Evolutionary conservation across 2,113 vertebrate species (phyloP).

Genomic region (Halichoerus grypus): DNA sequence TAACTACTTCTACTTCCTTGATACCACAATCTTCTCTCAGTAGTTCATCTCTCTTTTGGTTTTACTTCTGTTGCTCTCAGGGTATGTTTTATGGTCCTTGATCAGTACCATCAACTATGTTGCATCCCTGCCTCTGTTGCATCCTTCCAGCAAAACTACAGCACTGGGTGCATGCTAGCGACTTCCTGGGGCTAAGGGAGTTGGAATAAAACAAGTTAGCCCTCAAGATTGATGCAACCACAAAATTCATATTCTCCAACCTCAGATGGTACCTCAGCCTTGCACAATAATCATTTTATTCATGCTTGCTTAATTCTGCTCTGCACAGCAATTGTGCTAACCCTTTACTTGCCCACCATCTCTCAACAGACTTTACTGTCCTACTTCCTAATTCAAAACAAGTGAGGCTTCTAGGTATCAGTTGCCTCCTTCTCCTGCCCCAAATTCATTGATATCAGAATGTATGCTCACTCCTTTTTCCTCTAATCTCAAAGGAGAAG

Average conservation of each 20-base stretch:
- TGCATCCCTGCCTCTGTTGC: not conserved
- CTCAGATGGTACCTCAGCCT: not conserved
- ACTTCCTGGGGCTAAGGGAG: not conserved
- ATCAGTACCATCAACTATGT: not conserved
- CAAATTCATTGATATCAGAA: not conserved
- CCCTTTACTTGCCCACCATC: not conserved
- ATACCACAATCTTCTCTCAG: not conserved
- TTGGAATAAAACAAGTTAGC: not conserved
- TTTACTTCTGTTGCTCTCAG: not conserved
- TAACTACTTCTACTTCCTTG: not conserved
- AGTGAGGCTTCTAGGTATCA: not conserved
- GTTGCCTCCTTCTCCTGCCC: not conserved
- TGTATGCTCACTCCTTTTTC: not conserved
- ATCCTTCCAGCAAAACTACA: not conserved
- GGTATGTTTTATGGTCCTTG: not conserved
- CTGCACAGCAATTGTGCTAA: not conserved
- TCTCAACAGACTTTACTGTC: not conserved
- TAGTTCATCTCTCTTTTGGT: not conserved
- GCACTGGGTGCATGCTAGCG: rapidly evolving
- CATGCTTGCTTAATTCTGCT: not conserved
- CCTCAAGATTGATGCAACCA: not conserved
- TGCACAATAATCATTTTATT: not conserved
- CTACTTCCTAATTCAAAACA: not conserved
- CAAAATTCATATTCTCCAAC: not conserved
- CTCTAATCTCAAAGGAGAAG: not conserved